Evolutionary conservation across 2,113 vertebrate species (phyloP), one percentile per base, ranked within the genome.

Genomic region (Bambusicola thoracicus): DNA sequence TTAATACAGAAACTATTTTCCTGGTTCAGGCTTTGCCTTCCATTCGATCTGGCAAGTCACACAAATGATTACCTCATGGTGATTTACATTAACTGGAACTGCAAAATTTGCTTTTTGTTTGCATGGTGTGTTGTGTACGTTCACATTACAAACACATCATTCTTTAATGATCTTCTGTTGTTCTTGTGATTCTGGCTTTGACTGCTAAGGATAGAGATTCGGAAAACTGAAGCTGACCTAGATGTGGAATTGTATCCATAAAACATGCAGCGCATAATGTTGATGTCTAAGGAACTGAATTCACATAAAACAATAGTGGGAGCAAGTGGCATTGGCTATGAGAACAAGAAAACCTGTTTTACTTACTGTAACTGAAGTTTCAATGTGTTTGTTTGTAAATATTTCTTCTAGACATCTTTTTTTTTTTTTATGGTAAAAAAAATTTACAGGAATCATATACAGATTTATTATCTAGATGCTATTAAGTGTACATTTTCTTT

Each of bases 231-330:
- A 91, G 10, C 67, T 92, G 77, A 81, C 46, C 44, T 87, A 27
- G 1, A 3, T 85, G 88, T 87, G 61, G 70, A 87, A 70, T 78
- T 94, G 65, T 73, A 43, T 73, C 75, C 59, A 81, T 90, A 85
- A 89, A 81, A 27, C 44, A 19, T 16, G 18, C 5, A 38, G 34
- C 24, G n/a, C 79, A 65, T 70, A 53, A 13, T 77, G 30, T 36
- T 67, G 6, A 74, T 91, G 36, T 51, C 87, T 93, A 92, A 87
- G 41, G 87, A 89, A 56, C 67, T 81, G 77, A 81, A 78, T 92
- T 85, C 80, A n/a, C 46, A 36, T 94, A 87, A 89, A 93, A 66
- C 11, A 56, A 48, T 77, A 80, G 81, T 78, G 55, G 89, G 90
- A 89, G 53, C 36, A 80, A 70, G 58, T 72, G 20, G 68, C 49